Base-by-base conservation (phyloP, 2,888 invertebrate species). In the Ochlodes sylvanus region DNA sequence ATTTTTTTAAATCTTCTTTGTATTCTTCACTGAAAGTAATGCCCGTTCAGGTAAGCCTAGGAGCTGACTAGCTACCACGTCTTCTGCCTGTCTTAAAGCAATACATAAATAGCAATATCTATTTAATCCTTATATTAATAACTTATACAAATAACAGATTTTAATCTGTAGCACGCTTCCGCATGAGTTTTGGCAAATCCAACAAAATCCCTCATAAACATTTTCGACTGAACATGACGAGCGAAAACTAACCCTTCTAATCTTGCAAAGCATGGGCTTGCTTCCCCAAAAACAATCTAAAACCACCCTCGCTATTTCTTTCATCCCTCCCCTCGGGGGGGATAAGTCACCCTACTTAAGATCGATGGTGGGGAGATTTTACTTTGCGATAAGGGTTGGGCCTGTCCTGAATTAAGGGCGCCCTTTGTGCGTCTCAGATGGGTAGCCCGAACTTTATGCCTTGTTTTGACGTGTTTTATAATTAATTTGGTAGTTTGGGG, bases 391-490 rank as follows among this genome's bases (percentile, higher is more conserved):
- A 91, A 90, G 89, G 90, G 90, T 85, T 81, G 84, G 85, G 82
- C 81, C 80, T 76, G 81, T 82, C 85, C 87, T 80, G 81, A 87
- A 89, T 87, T 87, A 89, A 86, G 85, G 86, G 78, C 77, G 74
- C 86, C 87, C 88, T 90, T 90, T 92, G 88, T 91, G 83, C 83
- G 84, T 87, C 89, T 90, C 89, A 90, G 90, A 89, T 88, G 87
- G 88, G 87, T 84, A 78, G 82, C 80, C 79, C 82, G 80, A 90
- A 91, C 87, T 89, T 88, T 83, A 82, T 79, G 82, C 85, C 85
- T 87, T 92, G 92, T 92, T 91, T 91, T 92, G 92, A 92, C 92
- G 87, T 89, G 81, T 89, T 92, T 88, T 89, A 89, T 93, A 93
- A 93, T 93, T 92, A 92, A 93, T 93, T 92, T 89, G 92, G 87